Evolutionary conservation across 53 echinoderm and acorn worm genomes (phyloP).

Genomic region (Astropecten irregularis): DNA sequence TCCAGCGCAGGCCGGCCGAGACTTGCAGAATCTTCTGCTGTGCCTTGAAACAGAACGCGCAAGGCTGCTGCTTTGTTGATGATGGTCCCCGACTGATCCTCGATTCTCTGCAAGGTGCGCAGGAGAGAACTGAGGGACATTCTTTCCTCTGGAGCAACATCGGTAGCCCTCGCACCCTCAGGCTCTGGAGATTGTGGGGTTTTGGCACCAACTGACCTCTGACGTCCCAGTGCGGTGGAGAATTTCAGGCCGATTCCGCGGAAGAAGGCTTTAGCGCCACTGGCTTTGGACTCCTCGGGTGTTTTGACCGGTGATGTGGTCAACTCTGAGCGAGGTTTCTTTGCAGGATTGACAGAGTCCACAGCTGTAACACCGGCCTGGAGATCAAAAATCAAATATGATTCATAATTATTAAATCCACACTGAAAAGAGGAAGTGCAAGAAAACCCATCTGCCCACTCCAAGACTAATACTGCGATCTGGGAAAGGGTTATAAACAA

Average conservation of each 20-base stretch:
- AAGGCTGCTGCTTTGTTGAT: conserved; percentile 38
- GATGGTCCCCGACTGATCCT: conserved; percentile 25
- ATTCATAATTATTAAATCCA: neutral
- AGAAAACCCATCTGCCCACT: too few species aligned
- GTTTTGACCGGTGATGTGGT: conserved; percentile 8
- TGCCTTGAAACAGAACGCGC: conserved; percentile 42
- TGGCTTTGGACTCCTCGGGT: conserved; percentile 28
- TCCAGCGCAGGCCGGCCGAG: conserved; percentile 27
- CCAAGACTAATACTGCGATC: too few species aligned
- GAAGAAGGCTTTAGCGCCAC: conserved; percentile 37
- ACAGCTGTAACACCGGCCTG: neutral
- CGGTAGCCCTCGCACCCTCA: neutral
- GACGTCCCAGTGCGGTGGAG: conserved; percentile 5
- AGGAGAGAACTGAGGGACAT: conserved; percentile 31
- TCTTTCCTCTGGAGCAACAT: conserved; percentile 19
- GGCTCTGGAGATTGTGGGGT: conserved; percentile 46
- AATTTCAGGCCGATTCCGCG: conserved; percentile 31
- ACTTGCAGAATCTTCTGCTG: conserved; percentile 16
- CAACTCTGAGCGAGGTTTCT: conserved; percentile 26
- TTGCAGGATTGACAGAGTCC: conserved; percentile 9
- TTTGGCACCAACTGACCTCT: conserved; percentile 16
- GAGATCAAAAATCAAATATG: neutral
- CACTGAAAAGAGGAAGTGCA: too few species aligned
- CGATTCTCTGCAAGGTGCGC: conserved; percentile 38
- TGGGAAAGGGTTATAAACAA: too few species aligned